Conservation (phyloP, 2,888 invertebrate species). For the Xanthia icteritia region DNA sequence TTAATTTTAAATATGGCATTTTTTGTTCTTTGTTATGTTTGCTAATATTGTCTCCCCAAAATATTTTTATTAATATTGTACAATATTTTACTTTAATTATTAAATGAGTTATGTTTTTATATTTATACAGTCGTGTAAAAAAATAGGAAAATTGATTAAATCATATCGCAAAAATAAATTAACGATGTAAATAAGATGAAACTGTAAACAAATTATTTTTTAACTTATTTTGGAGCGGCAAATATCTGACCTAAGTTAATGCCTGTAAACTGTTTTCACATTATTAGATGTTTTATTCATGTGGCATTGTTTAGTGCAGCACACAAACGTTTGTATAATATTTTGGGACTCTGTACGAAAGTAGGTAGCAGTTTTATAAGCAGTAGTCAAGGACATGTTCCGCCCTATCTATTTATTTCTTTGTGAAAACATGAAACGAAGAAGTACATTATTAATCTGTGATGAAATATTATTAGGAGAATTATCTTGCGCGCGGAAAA, state of each 20-base stretch:
- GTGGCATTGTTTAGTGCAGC: slow-evolving; percentile 70
- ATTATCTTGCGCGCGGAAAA: slow-evolving; percentile 78
- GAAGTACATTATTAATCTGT: slow-evolving; percentile 89
- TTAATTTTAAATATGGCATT: slow-evolving; percentile 73
- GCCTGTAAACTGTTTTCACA: slow-evolving; percentile 54
- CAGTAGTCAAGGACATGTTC: slow-evolving; percentile 76
- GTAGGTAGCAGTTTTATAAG: slow-evolving; percentile 73
- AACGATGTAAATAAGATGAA: slow-evolving; percentile 83
- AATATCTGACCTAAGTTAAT: slow-evolving; percentile 67
- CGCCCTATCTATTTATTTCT: slow-evolving; percentile 78
- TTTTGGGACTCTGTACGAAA: slow-evolving; percentile 74
- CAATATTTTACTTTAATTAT: slow-evolving; percentile 81
- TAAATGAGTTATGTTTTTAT: slow-evolving; percentile 83
- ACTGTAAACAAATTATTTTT: slow-evolving; percentile 81
- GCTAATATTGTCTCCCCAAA: slow-evolving; percentile 81
- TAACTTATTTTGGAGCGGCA: slow-evolving; percentile 78
- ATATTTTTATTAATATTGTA: slow-evolving; percentile 84
- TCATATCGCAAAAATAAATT: slow-evolving; percentile 82
- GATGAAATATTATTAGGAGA: slow-evolving; percentile 86
- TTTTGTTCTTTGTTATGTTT: slow-evolving; percentile 89
- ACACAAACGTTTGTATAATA: slow-evolving; percentile 68
- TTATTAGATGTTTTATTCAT: slow-evolving; percentile 55
- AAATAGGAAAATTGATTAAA: slow-evolving; percentile 84
- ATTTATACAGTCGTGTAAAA: slow-evolving; percentile 81
- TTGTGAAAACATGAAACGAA: slow-evolving; percentile 79